phyloP scores from a whole-genome alignment of 2,113 vertebrate genomes.

The Redunca redunca region DNA sequence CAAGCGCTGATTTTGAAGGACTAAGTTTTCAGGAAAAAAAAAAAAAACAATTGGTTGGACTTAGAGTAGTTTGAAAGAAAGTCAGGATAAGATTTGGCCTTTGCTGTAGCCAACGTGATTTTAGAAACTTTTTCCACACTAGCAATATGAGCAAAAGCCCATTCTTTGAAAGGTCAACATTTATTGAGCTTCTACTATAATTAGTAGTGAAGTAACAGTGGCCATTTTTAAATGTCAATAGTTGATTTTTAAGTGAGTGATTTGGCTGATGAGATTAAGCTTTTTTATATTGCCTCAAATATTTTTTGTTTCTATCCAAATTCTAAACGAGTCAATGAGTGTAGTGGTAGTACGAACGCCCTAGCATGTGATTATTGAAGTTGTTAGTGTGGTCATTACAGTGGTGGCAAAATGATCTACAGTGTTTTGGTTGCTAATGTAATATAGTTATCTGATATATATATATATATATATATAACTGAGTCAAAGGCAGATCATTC shows the following conservation, averaged over 20 bases:
- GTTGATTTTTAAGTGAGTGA: conserved; percentile 42
- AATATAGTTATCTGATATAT: background rate
- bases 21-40: background rate
- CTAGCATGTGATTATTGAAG: background rate
- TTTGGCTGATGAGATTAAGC: background rate
- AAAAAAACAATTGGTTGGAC: background rate
- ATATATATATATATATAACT: background rate
- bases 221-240: conserved; percentile 16
- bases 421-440: background rate
- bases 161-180: conserved; percentile 44
- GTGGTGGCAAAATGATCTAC: background rate
- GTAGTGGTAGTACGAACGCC: background rate
- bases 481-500: background rate
- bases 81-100: conserved; percentile 41
- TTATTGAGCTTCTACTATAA: conserved; percentile 25
- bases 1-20: background rate
- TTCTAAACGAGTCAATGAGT: background rate
- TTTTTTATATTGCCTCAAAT: background rate
- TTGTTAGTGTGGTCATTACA: background rate
- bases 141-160: background rate
- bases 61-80: conserved; percentile 26
- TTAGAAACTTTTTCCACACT: conserved; percentile 37
- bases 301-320: conserved; percentile 12
- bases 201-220: background rate
- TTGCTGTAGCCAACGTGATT: conserved; percentile 19